A percentile compares a stretch with the other conserved stretches of the same genome.
phyloP scores from a whole-genome alignment of 2,888 invertebrate species.

The Andrena minutula region DNA sequence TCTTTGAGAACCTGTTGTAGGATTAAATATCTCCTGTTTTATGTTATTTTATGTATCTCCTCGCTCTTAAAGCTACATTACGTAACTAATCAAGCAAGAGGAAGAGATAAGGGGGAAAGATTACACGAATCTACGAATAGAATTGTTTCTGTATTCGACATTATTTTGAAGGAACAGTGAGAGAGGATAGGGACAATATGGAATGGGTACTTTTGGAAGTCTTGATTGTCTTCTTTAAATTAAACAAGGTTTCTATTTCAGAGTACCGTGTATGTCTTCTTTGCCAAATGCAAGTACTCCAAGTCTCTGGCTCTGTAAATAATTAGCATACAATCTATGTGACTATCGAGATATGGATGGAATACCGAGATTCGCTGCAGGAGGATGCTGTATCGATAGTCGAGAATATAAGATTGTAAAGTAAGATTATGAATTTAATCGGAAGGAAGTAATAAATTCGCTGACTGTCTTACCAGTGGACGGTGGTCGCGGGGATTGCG shows the following conservation, averaged over 20 bases:
- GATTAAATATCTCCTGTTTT: neutral
- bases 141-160: neutral
- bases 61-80: neutral
- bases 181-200: constrained; percentile 40
- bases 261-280: constrained; percentile 29
- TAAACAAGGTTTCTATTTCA: constrained; percentile 39
- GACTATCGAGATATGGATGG: neutral
- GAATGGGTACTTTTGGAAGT: constrained; percentile 64
- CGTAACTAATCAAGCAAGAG: neutral
- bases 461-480: constrained; percentile 88
- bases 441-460: neutral
- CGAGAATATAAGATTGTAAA: neutral
- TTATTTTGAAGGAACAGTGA: neutral
- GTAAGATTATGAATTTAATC: constrained; percentile 2
- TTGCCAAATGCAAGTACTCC: constrained; percentile 59
- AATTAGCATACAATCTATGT: constrained; percentile 23
- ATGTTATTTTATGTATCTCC: neutral
- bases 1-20: constrained; percentile 87
- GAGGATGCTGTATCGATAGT: neutral
- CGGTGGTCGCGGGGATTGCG: constrained; percentile 90
- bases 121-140: neutral
- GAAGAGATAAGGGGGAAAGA: neutral
- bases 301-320: constrained; percentile 60
- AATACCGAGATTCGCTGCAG: neutral
- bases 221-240: constrained; percentile 36